Percentiles rank a stretch among this genome's conserved stretches.
phyloP scores from a whole-genome alignment of 2,888 invertebrate genomes.

The Vandiemenella viatica region DNA sequence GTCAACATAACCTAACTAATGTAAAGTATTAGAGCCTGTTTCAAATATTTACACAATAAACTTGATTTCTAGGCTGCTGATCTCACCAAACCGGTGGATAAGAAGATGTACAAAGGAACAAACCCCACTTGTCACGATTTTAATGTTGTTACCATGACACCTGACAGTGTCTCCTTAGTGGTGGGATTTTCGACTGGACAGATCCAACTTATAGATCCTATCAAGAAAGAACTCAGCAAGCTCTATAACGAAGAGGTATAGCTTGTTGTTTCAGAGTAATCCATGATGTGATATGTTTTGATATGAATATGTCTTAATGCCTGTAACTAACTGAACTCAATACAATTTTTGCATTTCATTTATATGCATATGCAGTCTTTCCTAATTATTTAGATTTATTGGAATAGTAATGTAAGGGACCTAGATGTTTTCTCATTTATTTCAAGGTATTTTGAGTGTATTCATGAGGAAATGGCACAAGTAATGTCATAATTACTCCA shows the following conservation, averaged over 20 bases:
- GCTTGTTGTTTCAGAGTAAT: slow-evolving; percentile 16
- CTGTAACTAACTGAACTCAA: too few species aligned
- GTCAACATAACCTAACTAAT: slow-evolving; percentile 7
- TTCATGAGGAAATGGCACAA: too few species aligned
- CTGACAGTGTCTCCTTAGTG: slow-evolving; percentile 74
- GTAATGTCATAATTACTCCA: too few species aligned
- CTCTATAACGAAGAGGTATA: slow-evolving; percentile 94
- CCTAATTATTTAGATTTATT: too few species aligned
- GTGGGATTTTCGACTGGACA: slow-evolving; percentile 98
- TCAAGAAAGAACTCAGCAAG: slow-evolving; percentile 90
- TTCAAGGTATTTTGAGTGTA: too few species aligned
- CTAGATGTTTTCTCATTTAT: too few species aligned
- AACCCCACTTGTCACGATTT: slow-evolving; percentile 99
- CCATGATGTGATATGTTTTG: background rate
- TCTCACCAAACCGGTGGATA: slow-evolving; percentile 91
- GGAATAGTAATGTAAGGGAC: too few species aligned
- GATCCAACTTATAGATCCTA: slow-evolving; percentile 92
- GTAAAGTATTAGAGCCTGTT: too few species aligned
- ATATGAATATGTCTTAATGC: background rate
- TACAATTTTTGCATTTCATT: background rate
- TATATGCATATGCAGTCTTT: too few species aligned
- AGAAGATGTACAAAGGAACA: slow-evolving; percentile 96
- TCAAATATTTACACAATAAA: too few species aligned
- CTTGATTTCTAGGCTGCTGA: slow-evolving; percentile 61
- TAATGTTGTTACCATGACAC: slow-evolving; percentile 66